These are phyloP conservation scores for Schizopygopsis malacanthus DNA, from an alignment of 2,797 vertebrate species.

Conservation along the genomic window DNA sequence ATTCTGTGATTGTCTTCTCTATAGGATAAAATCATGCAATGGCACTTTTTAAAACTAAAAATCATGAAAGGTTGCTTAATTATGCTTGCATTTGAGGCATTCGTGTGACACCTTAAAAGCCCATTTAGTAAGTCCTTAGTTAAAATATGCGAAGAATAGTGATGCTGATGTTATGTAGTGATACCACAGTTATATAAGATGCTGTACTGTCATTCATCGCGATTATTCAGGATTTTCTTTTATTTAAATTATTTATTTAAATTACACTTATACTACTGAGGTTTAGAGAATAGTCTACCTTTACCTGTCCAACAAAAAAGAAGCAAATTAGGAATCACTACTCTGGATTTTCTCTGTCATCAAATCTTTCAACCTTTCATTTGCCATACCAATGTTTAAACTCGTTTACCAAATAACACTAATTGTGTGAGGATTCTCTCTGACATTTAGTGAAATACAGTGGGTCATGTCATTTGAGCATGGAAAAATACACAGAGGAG, in stretches of 20 bases:
- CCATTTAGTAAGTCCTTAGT: neutral
- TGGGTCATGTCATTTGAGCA: neutral
- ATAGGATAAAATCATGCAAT: too few species aligned
- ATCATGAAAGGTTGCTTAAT: neutral
- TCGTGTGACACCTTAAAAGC: neutral
- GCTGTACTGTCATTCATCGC: neutral
- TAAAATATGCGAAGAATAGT: too few species aligned
- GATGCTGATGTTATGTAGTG: neutral
- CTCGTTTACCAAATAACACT: too few species aligned
- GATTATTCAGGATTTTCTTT: neutral
- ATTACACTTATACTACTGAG: neutral
- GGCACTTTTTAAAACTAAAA: neutral
- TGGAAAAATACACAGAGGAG: neutral
- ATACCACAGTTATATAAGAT: neutral
- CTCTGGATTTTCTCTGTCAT: too few species aligned
- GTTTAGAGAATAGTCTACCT: neutral
- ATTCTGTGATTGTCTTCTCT: neutral
- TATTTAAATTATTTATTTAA: neutral
- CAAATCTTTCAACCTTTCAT: too few species aligned
- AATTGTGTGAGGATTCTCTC: neutral
- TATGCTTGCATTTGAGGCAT: neutral
- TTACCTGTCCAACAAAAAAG: neutral
- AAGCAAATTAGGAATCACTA: neutral
- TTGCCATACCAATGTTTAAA: too few species aligned
- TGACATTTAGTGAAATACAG: neutral